Evolutionary conservation across 2,113 vertebrate species (phyloP), one percentile per base, ranked within the genome.

Genomic region (Apeltes quadracus): DNA sequence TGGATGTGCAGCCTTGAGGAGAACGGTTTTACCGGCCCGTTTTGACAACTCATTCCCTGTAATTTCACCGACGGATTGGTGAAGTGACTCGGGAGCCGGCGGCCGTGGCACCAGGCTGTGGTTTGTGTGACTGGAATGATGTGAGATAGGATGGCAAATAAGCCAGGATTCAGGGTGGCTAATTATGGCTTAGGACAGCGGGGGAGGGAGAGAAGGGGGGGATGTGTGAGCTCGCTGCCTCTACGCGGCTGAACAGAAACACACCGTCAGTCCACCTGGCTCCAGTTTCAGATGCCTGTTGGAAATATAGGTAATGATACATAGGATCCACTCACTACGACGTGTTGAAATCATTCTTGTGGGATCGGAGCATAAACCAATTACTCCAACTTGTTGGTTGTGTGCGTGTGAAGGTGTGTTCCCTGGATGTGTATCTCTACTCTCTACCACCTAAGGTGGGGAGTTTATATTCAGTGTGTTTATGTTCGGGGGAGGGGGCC

Each of bases 41-140:
- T 85, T 88, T 94, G 93, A 94, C 93, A 93, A 92, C 90, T 93
- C 91, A 90, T 94, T 94, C 93, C 91, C 89, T 93, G 90, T 93
- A 91, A 94, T 94, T 92, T 93, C 84, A 86, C 80, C 94, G 93
- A 94, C 79, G 85, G 91, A 83, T 83, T 53, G 87, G 79, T 83
- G 90, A 87, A 76, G 84, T 76, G 83, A 85, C 89, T 89, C 74
- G 58, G n/a, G 89, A 85, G 82, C 62, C 72, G 82, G 81, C 85
- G 83, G 84, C 71, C 27, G 57, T 79, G 81, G 87, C 85, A 83
- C 83, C 80, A 59, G 81, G 86, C 78, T 63, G 73, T 65, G 48
- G 78, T 84, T 82, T 88, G 62, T 80, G 62, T 80, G 81, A 72
- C 87, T 81, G 63, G 65, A 85, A 90, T 91, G 87, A 93, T 90